Conservation (phyloP, 2,797 vertebrate genomes). For the Semaprochilodus insignis region DNA sequence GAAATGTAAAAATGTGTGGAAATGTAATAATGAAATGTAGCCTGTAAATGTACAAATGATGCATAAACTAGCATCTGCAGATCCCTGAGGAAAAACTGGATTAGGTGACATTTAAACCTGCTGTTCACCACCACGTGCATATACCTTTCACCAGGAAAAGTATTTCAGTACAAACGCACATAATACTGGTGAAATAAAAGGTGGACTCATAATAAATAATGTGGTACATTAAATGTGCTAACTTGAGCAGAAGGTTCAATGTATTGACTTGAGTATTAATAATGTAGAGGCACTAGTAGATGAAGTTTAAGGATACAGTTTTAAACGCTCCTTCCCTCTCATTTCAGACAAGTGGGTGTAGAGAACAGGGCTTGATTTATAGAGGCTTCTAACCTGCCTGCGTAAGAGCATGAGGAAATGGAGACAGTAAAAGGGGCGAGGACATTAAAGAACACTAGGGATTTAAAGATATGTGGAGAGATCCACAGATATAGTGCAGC, state of each 20-base stretch:
- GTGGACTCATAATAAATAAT: not conserved
- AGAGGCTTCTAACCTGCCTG: not conserved
- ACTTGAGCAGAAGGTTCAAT: not conserved
- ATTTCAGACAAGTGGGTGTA: not conserved
- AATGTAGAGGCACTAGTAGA: not conserved
- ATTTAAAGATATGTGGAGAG: not conserved
- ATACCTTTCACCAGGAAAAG: not conserved
- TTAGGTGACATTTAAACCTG: not conserved
- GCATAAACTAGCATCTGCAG: not conserved
- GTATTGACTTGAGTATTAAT: not conserved
- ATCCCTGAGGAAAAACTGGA: constrained; percentile 38
- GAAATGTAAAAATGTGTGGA: too few species aligned
- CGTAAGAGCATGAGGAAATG: not conserved
- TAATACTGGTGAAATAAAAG: constrained; percentile 21
- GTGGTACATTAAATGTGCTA: constrained; percentile 8
- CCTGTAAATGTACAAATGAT: not conserved
- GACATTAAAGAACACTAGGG: not conserved
- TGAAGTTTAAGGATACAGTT: not conserved
- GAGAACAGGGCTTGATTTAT: not conserved
- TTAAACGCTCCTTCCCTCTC: not conserved
- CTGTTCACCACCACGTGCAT: not conserved
- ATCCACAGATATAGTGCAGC: not conserved
- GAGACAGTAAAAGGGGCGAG: not conserved
- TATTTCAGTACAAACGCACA: constrained; percentile 14
- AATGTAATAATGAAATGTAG: not conserved